Base-by-base conservation (phyloP, 1,140 invertebrate genomes). In the Neodiprion fabricii region DNA sequence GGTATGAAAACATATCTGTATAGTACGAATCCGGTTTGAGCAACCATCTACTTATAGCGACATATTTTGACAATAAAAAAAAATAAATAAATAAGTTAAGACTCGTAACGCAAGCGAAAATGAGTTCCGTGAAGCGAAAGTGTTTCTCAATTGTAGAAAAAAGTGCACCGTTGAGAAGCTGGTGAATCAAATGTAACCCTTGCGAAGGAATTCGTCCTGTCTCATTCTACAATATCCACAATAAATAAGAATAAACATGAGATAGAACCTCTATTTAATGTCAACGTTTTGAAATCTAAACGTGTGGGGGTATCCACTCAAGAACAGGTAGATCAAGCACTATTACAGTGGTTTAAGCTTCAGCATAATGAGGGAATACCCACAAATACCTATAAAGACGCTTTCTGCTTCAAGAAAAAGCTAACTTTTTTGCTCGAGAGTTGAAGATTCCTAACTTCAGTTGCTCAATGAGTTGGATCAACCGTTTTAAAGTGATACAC, bases 231-330 rank as follows among this genome's bases (percentile, higher is more conserved):
- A 75, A 81, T 79, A 67, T 81, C 76, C 71, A 79, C 68, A 72
- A 79, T 78, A 72, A 76, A 73, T 49, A 76, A 80, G 78, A 78
- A 80, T 73, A 80, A 77, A 72, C 73, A 77, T 70, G 69, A 47
- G 10, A 79, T 75, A 74, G 79, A 80, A 76, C 40, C 76, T 76
- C 76, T 71, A 23, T 78, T 79, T 74, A 79, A 82, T 77, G 74
- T 73, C 75, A 82, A 82, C 77, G 78, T 82, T 82, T 79, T 79
- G 74, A 81, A 80, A 81, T 77, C 73, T 50, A 83, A 81, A 76
- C 77, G 78, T 78, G 77, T 77, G 78, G 77, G 77, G 77, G 81
- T 79, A 82, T 80, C 74, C 68, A 72, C 67, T 79, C 76, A 81
- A 75, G 77, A 81, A 77, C 75, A 79, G 78, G 75, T 82, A 77